Evolutionary conservation across 2,888 invertebrate species (phyloP), one percentile per base, ranked within the genome.

Genomic region (Falcaria lacertinaria): DNA sequence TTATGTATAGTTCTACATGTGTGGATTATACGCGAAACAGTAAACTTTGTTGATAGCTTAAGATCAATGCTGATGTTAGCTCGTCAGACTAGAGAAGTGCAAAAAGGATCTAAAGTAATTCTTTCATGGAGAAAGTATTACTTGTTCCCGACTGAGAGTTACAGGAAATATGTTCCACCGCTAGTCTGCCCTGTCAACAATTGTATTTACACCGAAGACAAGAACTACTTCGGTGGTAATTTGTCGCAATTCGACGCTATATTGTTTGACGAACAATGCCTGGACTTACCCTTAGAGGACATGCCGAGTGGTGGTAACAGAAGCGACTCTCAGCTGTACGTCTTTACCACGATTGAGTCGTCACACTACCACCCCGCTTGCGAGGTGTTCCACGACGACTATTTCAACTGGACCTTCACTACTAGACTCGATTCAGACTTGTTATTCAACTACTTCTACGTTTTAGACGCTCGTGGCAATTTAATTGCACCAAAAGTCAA

Each of bases 321-420:
- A 3, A 28, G 28, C 11, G 3, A 11, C 1, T 51, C 51, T 0
- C 77, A 78, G 49, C 48, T 76, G 11, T 80, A 78, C 46, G 63
- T 80, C 28, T 80, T 76, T 42, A 52, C 56, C 19, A 56, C 76
- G 1, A 39, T 64, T n/a, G 73, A 75, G 48, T 75, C 79, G 0
- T 48, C 74, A 2, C 49, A 57, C 37, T 53, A 58, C 32, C 34
- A 39, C 6, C 74, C 77, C 5, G 74, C 70, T 13, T 80, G 83
- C 51, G 70, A 75, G 37, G n/a, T 65, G n/a, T 48, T 52, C 32
- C 62, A 63, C 39, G 80, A 80, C 32, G 50, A 67, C 33, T 82
- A 69, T 54, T 82, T 74, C 60, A 80, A 82, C 53, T 77, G 71
- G 74, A 82, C 81, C 3, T 70, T 76, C 42, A 82, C 81, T 0